Conservation (phyloP, 1,140 invertebrate species). For the Uloborus diversus region DNA sequence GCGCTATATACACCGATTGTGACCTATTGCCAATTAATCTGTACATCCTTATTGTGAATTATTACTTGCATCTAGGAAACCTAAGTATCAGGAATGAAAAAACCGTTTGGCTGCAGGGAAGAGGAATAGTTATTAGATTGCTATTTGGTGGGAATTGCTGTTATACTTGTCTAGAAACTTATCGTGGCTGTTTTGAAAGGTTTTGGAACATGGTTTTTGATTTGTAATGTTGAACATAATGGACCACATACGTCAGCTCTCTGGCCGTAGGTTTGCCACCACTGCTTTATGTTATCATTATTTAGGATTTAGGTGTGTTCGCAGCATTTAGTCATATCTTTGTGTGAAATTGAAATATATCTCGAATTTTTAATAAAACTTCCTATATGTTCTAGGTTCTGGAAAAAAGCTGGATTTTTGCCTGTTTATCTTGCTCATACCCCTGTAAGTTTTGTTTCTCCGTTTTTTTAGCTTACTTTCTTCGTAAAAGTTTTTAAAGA, state of each 20-base stretch:
- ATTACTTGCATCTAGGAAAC: too few species aligned
- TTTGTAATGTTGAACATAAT: not conserved
- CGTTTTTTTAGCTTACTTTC: not conserved
- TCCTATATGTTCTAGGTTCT: conserved; percentile 72
- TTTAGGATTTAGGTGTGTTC: not conserved
- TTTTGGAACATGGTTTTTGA: too few species aligned
- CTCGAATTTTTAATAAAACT: not conserved
- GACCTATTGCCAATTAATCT: too few species aligned
- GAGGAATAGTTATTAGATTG: too few species aligned
- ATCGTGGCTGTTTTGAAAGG: too few species aligned
- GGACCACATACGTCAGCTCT: not conserved
- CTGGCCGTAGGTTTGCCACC: not conserved
- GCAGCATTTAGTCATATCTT: not conserved
- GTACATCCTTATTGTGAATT: too few species aligned
- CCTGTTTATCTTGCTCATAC: conserved; percentile 89
- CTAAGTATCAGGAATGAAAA: too few species aligned
- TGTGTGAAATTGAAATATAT: not conserved
- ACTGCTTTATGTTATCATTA: not conserved
- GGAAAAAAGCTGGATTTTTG: conserved; percentile 83
- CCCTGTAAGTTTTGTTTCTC: conserved; percentile 62
- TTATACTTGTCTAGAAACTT: too few species aligned
- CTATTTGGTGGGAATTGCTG: too few species aligned
- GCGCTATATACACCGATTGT: too few species aligned
- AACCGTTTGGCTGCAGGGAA: too few species aligned
- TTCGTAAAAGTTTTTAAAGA: too few species aligned